phyloP scores from a whole-genome alignment of 2,113 vertebrate species.

The Eira barbara region DNA sequence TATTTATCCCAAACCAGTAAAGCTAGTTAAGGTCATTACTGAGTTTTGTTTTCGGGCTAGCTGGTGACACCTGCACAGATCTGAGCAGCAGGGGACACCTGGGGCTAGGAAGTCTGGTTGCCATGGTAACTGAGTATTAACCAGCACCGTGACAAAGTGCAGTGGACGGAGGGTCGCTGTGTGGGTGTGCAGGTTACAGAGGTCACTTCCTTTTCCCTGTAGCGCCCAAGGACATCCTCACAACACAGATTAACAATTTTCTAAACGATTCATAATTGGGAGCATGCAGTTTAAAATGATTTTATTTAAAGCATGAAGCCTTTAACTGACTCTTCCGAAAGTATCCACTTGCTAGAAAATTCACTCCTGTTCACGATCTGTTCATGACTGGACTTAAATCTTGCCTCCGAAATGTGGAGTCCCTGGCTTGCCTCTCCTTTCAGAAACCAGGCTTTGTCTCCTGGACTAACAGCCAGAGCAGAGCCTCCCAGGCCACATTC shows the following conservation, averaged over 20 bases:
- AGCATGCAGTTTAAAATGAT: background rate
- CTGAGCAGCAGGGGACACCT: slow-evolving; percentile 60
- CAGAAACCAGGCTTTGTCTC: background rate
- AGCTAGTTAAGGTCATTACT: slow-evolving; percentile 54
- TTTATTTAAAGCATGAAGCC: background rate
- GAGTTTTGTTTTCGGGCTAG: background rate
- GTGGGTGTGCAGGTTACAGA: background rate
- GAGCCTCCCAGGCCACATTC: background rate
- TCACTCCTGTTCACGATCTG: background rate
- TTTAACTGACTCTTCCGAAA: background rate
- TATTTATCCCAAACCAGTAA: slow-evolving; percentile 62
- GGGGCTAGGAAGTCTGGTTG: slow-evolving; percentile 55
- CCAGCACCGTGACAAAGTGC: slow-evolving; percentile 38
- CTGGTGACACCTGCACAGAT: slow-evolving; percentile 58
- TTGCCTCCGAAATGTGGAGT: background rate
- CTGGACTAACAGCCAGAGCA: no score
- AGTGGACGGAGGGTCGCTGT: background rate
- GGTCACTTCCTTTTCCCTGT: slow-evolving; percentile 47
- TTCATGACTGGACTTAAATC: background rate
- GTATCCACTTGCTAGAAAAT: background rate
- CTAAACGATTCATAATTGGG: background rate
- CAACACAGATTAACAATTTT: background rate
- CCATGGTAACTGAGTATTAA: background rate
- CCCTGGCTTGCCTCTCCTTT: background rate
- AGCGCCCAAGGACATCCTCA: background rate